Base-by-base conservation (phyloP, 2,888 invertebrate genomes). In the Drosophila borealis region DNA sequence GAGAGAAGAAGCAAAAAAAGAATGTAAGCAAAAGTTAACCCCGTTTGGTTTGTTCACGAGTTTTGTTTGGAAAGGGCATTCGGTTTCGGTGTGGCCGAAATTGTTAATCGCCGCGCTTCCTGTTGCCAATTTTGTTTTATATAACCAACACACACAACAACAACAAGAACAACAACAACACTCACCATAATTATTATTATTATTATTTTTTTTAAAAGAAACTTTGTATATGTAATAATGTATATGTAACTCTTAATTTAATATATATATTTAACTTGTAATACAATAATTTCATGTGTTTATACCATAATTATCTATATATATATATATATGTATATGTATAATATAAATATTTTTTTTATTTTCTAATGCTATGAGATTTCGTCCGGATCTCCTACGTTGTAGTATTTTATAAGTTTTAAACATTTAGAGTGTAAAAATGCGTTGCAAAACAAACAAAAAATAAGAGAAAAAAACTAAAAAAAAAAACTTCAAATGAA, bases 321-420 rank as follows among this genome's bases (percentile, higher is more conserved):
- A 36, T 51, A 21, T 34, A 55, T 14, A 44, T 51, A 36, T 51
- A 21, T 34, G 44, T 14, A 44, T 17, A 17, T 17, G 17, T 17
- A 17, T 17, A 8, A 44, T 34, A 42, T 33, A 33, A 34, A 56
- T 57, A 37, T 59, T 55, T 39, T 60, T 62, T 77, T 63, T 70
- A 72, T 62, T 75, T 81, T 75, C 80, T 81, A 81, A 80, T 80
- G 78, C 81, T 82, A 83, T 85, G 84, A 85, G 84, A 85, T 85
- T 85, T 86, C 77, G 80, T 76, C 71, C 71, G 81, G 84, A 85
- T 85, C 84, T 85, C 84, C 66, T 84, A 86, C 83, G 86, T 85
- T 85, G 84, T 86, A 83, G 84, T 85, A 85, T 86, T 78, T 85
- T 79, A 80, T 86, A 85, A 85, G 84, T 85, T 86, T 86, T 85